Evolutionary conservation across 2,888 invertebrate genomes (phyloP).

Genomic region (Corbicula japonica): DNA sequence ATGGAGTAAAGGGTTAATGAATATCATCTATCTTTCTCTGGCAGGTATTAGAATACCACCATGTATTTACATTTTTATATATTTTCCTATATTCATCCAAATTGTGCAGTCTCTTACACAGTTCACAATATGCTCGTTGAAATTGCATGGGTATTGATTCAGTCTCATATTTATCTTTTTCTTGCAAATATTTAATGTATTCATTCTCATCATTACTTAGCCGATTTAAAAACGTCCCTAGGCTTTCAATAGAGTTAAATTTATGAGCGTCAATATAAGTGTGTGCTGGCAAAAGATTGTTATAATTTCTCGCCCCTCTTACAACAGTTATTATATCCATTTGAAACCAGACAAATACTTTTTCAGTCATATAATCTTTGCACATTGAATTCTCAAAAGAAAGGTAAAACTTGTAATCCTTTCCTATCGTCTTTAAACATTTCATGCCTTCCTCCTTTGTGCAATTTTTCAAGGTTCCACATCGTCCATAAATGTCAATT

Average conservation of each 20-base stretch:
- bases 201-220: constrained; percentile 34
- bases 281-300: constrained; percentile 41
- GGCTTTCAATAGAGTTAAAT: constrained; percentile 39
- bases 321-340: constrained; percentile 57
- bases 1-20: not conserved
- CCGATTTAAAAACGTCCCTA: constrained; percentile 42
- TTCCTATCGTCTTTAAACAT: constrained; percentile 49
- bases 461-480: constrained; percentile 46
- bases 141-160: not conserved
- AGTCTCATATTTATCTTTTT: constrained; percentile 36
- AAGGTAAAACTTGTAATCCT: constrained; percentile 63
- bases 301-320: constrained; percentile 53
- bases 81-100: constrained; percentile 21
- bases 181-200: constrained; percentile 37
- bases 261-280: constrained; percentile 59
- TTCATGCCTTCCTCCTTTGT: constrained; percentile 31
- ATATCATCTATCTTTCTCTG: constrained; percentile 30
- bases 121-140: constrained; percentile 45
- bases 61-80: constrained; percentile 21
- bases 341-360: constrained; percentile 57
- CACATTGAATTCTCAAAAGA: constrained; percentile 69
- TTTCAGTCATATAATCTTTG: constrained; percentile 66
- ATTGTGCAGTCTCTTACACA: constrained; percentile 51
- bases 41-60: constrained; percentile 48
- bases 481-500: constrained; percentile 62